Evolutionary conservation across 2,888 invertebrate genomes (phyloP).

Genomic region (Hedychridium roseum): DNA sequence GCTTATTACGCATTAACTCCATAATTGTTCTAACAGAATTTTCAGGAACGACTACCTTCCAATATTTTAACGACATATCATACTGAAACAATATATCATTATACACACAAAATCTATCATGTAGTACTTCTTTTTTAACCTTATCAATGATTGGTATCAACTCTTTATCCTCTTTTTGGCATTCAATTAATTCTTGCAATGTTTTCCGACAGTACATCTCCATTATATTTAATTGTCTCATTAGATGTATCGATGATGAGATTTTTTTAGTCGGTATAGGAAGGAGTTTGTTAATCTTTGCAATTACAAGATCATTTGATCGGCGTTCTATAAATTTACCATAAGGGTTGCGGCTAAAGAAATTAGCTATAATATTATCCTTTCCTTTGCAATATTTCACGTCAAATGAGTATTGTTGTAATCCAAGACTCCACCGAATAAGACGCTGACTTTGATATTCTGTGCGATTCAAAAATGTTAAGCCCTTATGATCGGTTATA

Average conservation of each 20-base stretch:
- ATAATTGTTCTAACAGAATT: background rate
- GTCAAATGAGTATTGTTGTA: conserved; percentile 11
- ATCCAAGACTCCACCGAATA: conserved; percentile 6
- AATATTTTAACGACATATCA: background rate
- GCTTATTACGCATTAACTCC: conserved; percentile 1
- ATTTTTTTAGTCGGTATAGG: background rate
- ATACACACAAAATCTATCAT: background rate
- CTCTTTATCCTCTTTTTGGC: conserved; percentile 5
- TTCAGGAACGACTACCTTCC: conserved; percentile 8
- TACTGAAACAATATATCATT: conserved; percentile 11
- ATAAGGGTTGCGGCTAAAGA: conserved; percentile 18
- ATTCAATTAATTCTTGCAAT: conserved; percentile 4
- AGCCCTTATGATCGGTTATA: background rate
- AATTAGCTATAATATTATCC: conserved; percentile 9
- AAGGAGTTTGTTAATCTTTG: background rate
- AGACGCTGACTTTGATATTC: background rate
- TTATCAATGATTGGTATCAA: background rate
- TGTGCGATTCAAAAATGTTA: conserved; percentile 5
- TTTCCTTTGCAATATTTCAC: conserved; percentile 8
- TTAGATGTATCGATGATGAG: background rate
- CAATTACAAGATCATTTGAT: background rate
- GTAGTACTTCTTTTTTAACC: background rate
- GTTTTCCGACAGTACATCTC: background rate
- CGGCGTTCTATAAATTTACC: background rate
- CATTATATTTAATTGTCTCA: background rate